These are phyloP conservation scores for Epirrhoe alternata DNA, from an alignment of 2,888 invertebrate genomes.

Conservation along the genomic window DNA sequence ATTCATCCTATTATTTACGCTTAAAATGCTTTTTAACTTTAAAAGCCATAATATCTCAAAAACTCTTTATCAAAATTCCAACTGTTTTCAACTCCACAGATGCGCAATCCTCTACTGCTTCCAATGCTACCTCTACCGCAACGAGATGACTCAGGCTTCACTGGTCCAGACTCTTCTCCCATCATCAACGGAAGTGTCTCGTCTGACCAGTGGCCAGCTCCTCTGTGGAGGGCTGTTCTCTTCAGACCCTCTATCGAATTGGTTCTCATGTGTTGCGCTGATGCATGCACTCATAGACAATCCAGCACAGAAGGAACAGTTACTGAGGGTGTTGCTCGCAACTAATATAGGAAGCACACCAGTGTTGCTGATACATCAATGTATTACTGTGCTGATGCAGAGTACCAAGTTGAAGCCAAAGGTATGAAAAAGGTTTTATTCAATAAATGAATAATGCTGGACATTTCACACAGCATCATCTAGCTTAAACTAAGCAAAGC, in stretches of 20 bases:
- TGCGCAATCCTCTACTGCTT: constrained; percentile 99
- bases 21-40: no score
- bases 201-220: constrained; percentile 93
- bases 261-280: constrained; percentile 97
- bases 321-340: constrained; percentile 95
- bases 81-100: constrained; percentile 71
- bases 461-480: no score
- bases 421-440: constrained; percentile 61
- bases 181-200: constrained; percentile 90
- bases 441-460: no score
- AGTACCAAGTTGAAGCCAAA: constrained; percentile 91
- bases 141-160: constrained; percentile 94
- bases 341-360: constrained; percentile 93
- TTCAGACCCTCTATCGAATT: constrained; percentile 94
- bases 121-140: constrained; percentile 97
- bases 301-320: constrained; percentile 93
- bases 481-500: no score
- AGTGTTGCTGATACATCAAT: constrained; percentile 95
- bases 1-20: no score
- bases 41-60: no score
- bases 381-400: constrained; percentile 93
- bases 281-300: constrained; percentile 96
- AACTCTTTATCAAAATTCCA: not conserved
- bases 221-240: constrained; percentile 97
- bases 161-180: constrained; percentile 97